Evolutionary conservation across 2,888 invertebrate species (phyloP), one percentile per base, ranked within the genome.

Genomic region (Clanis bilineata): DNA sequence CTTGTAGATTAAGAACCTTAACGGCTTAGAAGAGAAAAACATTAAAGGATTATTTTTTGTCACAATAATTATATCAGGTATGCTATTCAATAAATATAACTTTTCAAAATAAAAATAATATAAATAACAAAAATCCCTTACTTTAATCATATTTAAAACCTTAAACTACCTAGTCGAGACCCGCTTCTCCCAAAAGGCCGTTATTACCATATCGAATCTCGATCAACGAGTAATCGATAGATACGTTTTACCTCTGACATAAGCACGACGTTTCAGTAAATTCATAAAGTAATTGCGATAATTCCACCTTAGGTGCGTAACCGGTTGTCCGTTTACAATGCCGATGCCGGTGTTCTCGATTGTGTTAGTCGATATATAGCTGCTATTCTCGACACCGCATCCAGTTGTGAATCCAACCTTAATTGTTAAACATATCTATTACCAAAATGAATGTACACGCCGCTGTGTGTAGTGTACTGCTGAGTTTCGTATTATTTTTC

Each of bases 311-410:
- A 56, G 60, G 59, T 56, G 7, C 23, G 18, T 55, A 60, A 71
- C 68, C 72, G 70, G 70, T 70, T 65, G 60, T 61, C 61, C 62
- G 69, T 39, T 58, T 67, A 65, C 72, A 76, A 70, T 72, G 78
- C 61, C 72, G 64, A 61, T 41, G 61, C 62, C 59, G 43, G 41
- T 55, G 57, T 43, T 60, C 58, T 59, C 70, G 73, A 72, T 82
- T 71, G 79, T 75, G 74, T 80, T 82, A 78, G 79, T 80, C 74
- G 75, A 84, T 86, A 86, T 85, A 88, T 80, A 82, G 77, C 79
- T 67, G 85, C 77, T 76, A 77, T 71, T 73, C 78, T 66, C 65
- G 64, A 54, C 67, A 67, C 72, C 67, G 64, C 65, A 60, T 69
- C 71, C 78, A 83, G 80, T 85, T 74, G 73, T 69, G 74, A 69